phyloP scores from a whole-genome alignment of 2,888 invertebrate genomes.

The Mystacides longicornis region DNA sequence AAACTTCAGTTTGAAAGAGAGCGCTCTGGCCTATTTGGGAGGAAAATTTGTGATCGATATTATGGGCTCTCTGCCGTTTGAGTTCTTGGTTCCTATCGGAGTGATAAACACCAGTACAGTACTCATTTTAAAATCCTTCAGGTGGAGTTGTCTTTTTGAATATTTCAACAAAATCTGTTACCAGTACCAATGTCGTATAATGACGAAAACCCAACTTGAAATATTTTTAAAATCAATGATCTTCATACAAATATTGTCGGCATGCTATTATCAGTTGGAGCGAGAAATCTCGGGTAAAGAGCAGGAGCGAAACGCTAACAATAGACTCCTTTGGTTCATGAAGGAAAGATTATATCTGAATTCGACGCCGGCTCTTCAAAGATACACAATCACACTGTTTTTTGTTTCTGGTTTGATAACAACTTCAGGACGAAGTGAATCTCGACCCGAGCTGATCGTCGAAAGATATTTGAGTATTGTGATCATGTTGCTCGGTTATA shows the following conservation, averaged over 20 bases:
- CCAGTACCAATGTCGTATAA: constrained; percentile 9
- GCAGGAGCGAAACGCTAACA: background rate
- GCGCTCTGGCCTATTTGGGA: constrained; percentile 12
- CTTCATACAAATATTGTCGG: constrained; percentile 8
- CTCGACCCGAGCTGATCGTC: background rate
- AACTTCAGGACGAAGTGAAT: constrained; percentile 5
- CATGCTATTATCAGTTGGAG: background rate
- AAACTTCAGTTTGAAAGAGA: constrained; percentile 2
- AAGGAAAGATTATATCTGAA: background rate
- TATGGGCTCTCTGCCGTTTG: constrained; percentile 12
- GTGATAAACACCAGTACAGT: too few relatives aligned
- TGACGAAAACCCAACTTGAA: background rate
- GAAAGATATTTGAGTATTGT: background rate
- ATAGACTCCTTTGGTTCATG: background rate
- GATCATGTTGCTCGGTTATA: constrained; percentile 8
- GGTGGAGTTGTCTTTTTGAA: constrained; percentile 3
- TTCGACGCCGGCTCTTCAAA: background rate
- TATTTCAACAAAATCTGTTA: constrained; percentile 11
- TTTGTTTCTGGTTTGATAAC: constrained; percentile 14
- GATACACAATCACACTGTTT: constrained; percentile 14
- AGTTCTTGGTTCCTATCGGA: too few relatives aligned
- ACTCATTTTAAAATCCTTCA: too few relatives aligned
- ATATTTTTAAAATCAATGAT: constrained; percentile 8
- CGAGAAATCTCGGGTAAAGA: background rate
- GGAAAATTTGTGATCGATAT: constrained; percentile 13